A percentile compares a stretch with the other conserved stretches of the same genome.
Evolutionary conservation across 2,113 vertebrate genomes (phyloP).

Genomic region (Brachyhypopomus occidentalis): DNA sequence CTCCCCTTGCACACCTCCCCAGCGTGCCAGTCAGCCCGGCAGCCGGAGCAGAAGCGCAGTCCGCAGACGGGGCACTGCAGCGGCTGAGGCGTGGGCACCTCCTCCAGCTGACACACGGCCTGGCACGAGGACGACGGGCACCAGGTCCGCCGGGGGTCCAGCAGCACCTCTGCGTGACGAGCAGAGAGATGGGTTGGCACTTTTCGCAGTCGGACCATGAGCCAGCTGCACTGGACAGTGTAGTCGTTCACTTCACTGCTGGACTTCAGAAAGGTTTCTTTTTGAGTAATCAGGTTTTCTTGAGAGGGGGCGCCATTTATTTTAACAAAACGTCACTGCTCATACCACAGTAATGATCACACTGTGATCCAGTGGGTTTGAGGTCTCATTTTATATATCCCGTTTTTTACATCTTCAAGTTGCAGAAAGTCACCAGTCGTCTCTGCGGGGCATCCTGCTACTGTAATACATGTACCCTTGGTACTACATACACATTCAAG

Average conservation of each 20-base stretch:
- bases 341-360: too few species aligned
- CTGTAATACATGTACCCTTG: neutral
- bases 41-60: slow-evolving; percentile 83
- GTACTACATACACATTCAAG: neutral
- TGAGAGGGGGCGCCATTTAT: too few species aligned
- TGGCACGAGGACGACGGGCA: slow-evolving; percentile 85
- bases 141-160: slow-evolving; percentile 87
- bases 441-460: neutral
- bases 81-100: slow-evolving; percentile 74
- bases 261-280: too few species aligned
- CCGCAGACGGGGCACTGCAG: slow-evolving; percentile 81
- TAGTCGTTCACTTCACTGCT: neutral
- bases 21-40: slow-evolving; percentile 82
- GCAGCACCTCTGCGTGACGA: slow-evolving; percentile 77
- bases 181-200: neutral
- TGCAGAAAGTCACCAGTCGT: too few species aligned
- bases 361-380: too few species aligned
- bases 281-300: too few species aligned
- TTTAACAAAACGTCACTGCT: too few species aligned
- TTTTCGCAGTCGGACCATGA: neutral
- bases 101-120: slow-evolving; percentile 83
- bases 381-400: too few species aligned
- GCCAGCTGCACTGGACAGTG: neutral
- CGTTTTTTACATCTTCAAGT: too few species aligned
- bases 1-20: slow-evolving; percentile 80